phyloP scores from a whole-genome alignment of 2,113 vertebrate species.

The Xiphophorus hellerii region DNA sequence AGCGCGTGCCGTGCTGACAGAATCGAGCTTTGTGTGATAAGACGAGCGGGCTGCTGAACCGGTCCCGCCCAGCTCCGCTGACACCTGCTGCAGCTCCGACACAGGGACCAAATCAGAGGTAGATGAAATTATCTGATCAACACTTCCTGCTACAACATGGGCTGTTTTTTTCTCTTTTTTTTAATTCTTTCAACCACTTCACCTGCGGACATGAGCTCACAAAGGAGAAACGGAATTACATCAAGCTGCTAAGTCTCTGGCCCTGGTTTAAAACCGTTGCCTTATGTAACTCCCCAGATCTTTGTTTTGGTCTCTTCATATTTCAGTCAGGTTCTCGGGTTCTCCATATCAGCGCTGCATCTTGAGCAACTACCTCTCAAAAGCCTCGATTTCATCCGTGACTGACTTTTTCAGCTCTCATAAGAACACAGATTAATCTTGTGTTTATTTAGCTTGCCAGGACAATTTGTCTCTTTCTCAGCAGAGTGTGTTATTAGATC shows the following conservation, averaged over 20 bases:
- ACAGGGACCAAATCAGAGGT: constrained; percentile 3
- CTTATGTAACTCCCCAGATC: background rate
- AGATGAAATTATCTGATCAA: constrained; percentile 46
- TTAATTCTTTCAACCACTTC: constrained; percentile 15
- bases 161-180: background rate
- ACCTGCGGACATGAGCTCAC: background rate
- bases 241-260: background rate
- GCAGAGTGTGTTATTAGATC: constrained; percentile 59
- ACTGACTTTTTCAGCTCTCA: constrained; percentile 56
- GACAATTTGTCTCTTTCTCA: constrained; percentile 55
- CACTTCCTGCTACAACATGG: constrained; percentile 18
- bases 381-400: constrained; percentile 65
- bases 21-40: constrained; percentile 76
- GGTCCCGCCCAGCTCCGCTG: constrained; percentile 56
- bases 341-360: constrained; percentile 49
- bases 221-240: background rate
- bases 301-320: constrained; percentile 33
- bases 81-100: constrained; percentile 76
- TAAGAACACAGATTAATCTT: constrained; percentile 65
- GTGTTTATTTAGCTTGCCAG: constrained; percentile 67
- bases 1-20: constrained; percentile 77
- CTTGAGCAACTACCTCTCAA: constrained; percentile 57
- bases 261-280: background rate
- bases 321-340: constrained; percentile 44
- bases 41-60: constrained; percentile 75